Percentiles rank a stretch among this genome's conserved stretches.
phyloP scores from a whole-genome alignment of 2,113 vertebrate genomes.

The Cathartes aura region DNA sequence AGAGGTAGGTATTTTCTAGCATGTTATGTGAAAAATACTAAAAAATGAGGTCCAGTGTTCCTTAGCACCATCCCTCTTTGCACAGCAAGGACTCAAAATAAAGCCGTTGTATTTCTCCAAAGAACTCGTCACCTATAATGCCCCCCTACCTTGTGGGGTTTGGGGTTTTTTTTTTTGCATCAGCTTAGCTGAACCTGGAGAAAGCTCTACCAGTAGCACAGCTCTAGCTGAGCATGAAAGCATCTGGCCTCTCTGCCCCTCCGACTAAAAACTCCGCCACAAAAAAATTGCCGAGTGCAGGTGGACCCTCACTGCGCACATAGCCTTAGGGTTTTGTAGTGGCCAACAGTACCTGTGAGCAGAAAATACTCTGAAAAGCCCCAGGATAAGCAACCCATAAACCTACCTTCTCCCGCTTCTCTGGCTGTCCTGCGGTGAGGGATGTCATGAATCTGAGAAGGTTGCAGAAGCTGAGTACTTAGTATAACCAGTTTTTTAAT shows the following conservation, averaged over 20 bases:
- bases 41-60: not conserved
- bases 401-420: not conserved
- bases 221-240: not conserved
- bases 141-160: too few species aligned
- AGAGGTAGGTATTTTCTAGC: not conserved
- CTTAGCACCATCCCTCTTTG: not conserved
- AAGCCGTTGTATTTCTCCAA: not conserved
- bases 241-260: not conserved
- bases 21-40: not conserved
- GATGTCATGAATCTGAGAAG: not conserved
- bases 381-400: not conserved
- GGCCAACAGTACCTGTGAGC: not conserved
- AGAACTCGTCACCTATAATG: too few species aligned
- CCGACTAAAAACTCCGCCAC: not conserved
- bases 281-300: not conserved
- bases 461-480: not conserved
- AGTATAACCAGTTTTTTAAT: conserved; percentile 61
- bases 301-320: too few species aligned
- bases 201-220: not conserved
- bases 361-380: not conserved
- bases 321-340: not conserved
- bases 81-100: not conserved
- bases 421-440: not conserved
- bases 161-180: not conserved
- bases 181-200: not conserved